Base-by-base conservation (phyloP, 2,888 invertebrate species). In the Drosophila algonquin region DNA sequence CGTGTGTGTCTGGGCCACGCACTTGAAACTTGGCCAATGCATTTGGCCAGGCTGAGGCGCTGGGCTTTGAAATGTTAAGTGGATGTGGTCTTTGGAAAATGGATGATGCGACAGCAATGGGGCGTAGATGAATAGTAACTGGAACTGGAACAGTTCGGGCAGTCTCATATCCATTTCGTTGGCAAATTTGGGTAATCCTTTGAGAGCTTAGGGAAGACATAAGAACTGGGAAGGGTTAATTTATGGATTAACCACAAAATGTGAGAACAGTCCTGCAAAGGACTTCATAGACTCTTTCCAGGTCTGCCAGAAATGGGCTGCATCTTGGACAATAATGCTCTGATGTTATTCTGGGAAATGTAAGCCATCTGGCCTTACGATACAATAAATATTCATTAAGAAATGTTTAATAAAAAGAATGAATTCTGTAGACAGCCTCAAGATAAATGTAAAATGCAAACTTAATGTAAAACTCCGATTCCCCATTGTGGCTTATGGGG, bases 11-110 rank as follows among this genome's bases (percentile, higher is more conserved):
- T 73, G 74, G 74, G 21, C 65, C 32, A 56, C 69, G 71, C 77
- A 81, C 79, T 85, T 67, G 62, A 79, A 80, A 87, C 76, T 79
- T 81, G 69, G 65, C 70, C 78, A 76, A 73, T 80, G 56, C 68
- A 56, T 56, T 50, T 40, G 50, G 50, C 50, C 65, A 68, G 63
- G 62, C 57, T 32, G 52, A 64, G 75, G 70, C 57, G 74, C 18
- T 45, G 57, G 54, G 71, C 87, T 82, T 82, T 82, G 87, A 82
- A 81, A 82, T 82, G 85, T 75, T 84, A 82, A 82, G 75, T 77
- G 73, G 77, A 35, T 63, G 54, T 54, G 45, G 24, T 54, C 55
- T 52, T 40, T 65, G 57, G 60, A 53, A 47, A 59, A 63, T 54
- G 44, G 44, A 24, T 48, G 48, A 32, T 16, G n/a, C 12, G 27